A percentile compares a stretch with the other conserved stretches of the same genome.
Evolutionary conservation across 2,797 vertebrate species (phyloP).

Genomic region (Artibeus jamaicensis): DNA sequence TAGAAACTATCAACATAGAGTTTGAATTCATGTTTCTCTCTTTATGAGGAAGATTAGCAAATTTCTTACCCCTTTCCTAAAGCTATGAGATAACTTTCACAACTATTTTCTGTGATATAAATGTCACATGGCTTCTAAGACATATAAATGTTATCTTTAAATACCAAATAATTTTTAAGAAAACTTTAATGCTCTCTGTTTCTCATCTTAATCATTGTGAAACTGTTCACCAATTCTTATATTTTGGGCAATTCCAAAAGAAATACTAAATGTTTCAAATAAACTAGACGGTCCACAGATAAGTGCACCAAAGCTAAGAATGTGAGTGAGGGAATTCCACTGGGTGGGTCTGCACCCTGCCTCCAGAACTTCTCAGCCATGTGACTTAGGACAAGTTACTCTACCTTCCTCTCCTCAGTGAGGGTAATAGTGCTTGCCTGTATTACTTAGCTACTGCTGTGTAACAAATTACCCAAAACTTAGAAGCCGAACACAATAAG

Average conservation of each 20-base stretch:
- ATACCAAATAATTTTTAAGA: constrained; percentile 6
- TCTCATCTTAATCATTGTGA: not conserved
- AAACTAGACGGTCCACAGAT: not conserved
- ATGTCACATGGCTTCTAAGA: not conserved
- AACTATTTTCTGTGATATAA: not conserved
- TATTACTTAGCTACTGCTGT: not conserved
- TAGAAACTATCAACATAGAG: not conserved
- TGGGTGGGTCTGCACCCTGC: not conserved
- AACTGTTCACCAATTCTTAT: not conserved
- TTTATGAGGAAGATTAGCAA: not conserved
- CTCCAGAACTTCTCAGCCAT: not conserved
- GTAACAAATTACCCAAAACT: not conserved
- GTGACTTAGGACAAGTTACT: not conserved
- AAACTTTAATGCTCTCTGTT: not conserved
- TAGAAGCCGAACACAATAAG: not conserved
- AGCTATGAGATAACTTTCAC: not conserved
- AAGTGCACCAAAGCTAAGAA: not conserved
- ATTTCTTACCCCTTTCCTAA: not conserved
- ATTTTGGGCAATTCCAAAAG: not conserved
- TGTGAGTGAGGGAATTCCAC: not conserved
- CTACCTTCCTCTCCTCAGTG: not conserved
- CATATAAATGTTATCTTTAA: not conserved
- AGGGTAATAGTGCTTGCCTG: not conserved
- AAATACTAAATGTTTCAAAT: not conserved
- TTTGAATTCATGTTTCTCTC: not conserved